Evolutionary conservation across 2,888 invertebrate genomes (phyloP), one percentile per base, ranked within the genome.

Genomic region (Lithophane socia): DNA sequence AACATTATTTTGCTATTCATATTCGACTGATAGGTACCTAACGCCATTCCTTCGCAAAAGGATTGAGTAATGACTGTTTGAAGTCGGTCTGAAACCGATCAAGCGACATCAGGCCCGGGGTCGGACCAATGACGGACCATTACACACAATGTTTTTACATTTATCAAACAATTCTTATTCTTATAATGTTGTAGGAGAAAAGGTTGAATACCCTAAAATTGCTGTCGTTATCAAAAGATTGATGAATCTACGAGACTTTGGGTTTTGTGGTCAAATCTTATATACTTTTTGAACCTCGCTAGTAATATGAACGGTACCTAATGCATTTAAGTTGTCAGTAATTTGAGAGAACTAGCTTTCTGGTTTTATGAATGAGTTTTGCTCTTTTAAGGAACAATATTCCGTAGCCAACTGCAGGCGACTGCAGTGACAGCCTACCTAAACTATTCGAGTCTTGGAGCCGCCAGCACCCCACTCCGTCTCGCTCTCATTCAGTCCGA

Each of bases 61-160:
- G 24, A 74, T 58, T 70, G 65, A 79, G 52, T 71, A 73, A 79
- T 67, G 44, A 60, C 56, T 13, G 60, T 71, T 66, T 66, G 71
- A 66, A 47, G 54, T 84, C 60, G 64, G 71, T 80, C 67, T 73
- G 61, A 37, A 75, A 63, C 64, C 74, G 81, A 70, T 81, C 73
- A 74, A 67, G 68, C 49, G 75, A 9, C 49, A 5, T n/a, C 16
- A 63, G 24, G 8, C 16, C 58, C 56, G 54, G 54, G 54, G 24
- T 49, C 16, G 4, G 42, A 21, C 10, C 56, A 65, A 75, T 69
- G 67, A 70, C 12, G 69, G 56, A 3, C 60, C 75, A 75, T 84
- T 82, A 82, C 82, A 64, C 64, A 58, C 9, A 73, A 71, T 78
- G 63, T 67, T 73, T 78, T 60, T 73, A 71, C 73, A 84, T 77